Evolutionary conservation across 2,888 invertebrate genomes (phyloP).

Genomic region (Cenopis cana): DNA sequence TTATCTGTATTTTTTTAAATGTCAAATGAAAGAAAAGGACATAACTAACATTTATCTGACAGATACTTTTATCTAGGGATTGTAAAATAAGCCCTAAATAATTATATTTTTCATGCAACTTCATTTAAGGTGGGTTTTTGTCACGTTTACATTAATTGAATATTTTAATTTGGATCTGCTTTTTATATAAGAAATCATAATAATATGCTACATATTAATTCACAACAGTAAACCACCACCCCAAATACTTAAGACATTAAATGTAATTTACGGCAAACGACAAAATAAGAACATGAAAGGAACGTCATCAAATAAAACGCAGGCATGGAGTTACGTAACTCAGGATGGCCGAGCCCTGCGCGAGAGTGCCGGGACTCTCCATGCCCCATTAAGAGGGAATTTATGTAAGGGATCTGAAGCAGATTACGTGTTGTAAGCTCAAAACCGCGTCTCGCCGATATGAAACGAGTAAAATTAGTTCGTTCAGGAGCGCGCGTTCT

Average conservation of each 20-base stretch:
- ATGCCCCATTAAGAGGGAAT: slow-evolving; percentile 46
- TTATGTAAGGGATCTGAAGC: slow-evolving; percentile 56
- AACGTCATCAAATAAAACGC: slow-evolving; percentile 10
- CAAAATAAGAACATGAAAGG: slow-evolving; percentile 13
- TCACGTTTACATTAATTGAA: not conserved
- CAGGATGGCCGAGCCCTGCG: slow-evolving; percentile 17
- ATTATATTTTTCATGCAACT: not conserved
- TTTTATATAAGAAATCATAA: not conserved
- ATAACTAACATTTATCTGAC: too few species aligned
- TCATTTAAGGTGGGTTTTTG: not conserved
- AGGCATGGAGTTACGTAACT: slow-evolving; percentile 31
- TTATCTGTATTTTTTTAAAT: too few species aligned
- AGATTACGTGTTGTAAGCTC: slow-evolving; percentile 69
- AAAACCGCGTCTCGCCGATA: slow-evolving; percentile 67
- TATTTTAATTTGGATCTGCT: not conserved
- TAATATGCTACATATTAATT: not conserved
- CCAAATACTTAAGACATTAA: not conserved
- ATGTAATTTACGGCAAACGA: slow-evolving; percentile 8
- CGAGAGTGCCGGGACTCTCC: slow-evolving; percentile 22
- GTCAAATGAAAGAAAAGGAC: too few species aligned
- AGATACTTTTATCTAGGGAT: too few species aligned
- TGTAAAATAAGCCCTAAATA: too few species aligned
- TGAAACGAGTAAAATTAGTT: slow-evolving; percentile 75
- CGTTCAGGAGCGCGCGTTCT: slow-evolving; percentile 79
- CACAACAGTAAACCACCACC: not conserved